Evolutionary conservation across 2,888 invertebrate species (phyloP).

Genomic region (Drosophila mulleri): DNA sequence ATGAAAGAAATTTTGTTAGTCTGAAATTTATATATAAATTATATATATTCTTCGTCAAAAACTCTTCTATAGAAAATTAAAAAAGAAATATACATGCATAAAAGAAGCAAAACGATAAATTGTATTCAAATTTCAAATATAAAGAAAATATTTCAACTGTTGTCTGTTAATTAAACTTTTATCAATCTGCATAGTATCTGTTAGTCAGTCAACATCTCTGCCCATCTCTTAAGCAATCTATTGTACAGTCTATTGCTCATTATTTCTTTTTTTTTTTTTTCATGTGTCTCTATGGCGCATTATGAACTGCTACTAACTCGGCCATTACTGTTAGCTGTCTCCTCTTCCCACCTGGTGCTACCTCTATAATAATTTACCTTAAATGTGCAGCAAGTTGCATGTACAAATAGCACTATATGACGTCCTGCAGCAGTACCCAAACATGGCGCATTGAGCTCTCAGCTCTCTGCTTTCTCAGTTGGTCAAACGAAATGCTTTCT

Average conservation of each 20-base stretch:
- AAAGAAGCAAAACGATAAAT: too few species aligned
- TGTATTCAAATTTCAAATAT: too few species aligned
- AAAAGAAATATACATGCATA: too few species aligned
- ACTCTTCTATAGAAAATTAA: too few species aligned
- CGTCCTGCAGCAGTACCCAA: constrained; percentile 18
- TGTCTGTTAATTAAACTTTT: accelerated
- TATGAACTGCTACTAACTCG: constrained; percentile 38
- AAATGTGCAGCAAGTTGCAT: constrained; percentile 57
- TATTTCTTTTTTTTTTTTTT: constrained; percentile 36
- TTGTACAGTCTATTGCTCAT: constrained; percentile 26
- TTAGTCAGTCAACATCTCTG: neutral
- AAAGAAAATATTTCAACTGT: neutral
- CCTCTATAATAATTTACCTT: constrained; percentile 64
- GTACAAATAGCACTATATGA: constrained; percentile 54
- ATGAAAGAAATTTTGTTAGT: too few species aligned
- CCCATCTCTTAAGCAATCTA: too few species aligned
- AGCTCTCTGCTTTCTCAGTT: neutral
- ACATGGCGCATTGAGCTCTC: constrained; percentile 3
- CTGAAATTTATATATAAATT: too few species aligned
- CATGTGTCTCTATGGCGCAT: constrained; percentile 18
- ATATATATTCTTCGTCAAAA: too few species aligned
- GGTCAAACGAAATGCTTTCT: neutral
- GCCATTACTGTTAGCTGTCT: constrained; percentile 17
- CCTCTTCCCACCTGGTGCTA: neutral
- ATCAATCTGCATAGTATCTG: neutral